Evolutionary conservation across 2,888 invertebrate genomes (phyloP).

Genomic region (Tipula confusa): DNA sequence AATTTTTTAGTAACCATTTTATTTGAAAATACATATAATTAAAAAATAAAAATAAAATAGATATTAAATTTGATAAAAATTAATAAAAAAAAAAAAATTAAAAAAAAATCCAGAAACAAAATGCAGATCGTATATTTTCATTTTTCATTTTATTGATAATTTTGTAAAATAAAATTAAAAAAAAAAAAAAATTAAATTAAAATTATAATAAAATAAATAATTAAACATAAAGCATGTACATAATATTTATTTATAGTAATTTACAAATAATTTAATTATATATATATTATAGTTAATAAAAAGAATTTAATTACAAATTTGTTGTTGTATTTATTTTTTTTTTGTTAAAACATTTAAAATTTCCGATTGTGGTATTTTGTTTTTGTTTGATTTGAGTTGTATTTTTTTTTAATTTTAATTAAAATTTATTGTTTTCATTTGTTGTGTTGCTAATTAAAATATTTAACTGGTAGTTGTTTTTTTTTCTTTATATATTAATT

Average conservation of each 20-base stretch:
- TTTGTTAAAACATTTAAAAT: background rate
- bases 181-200: background rate
- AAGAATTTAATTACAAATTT: background rate
- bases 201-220: background rate
- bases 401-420: background rate
- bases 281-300: background rate
- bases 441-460: background rate
- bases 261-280: constrained; percentile 1
- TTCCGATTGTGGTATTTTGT: background rate
- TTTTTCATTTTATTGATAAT: background rate
- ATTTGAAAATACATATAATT: background rate
- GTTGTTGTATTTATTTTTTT: background rate
- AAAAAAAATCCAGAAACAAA: background rate
- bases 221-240: background rate
- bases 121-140: background rate
- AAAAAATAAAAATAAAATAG: background rate
- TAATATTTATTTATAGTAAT: background rate
- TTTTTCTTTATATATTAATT: background rate
- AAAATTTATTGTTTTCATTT: background rate
- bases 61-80: background rate
- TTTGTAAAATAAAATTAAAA: background rate
- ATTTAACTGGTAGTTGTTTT: background rate
- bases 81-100: background rate
- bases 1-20: background rate
- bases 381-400: background rate